Percentiles rank a stretch among this genome's conserved stretches.
Conservation (phyloP, 2,888 invertebrate genomes). For the Lasius fuliginosus region DNA sequence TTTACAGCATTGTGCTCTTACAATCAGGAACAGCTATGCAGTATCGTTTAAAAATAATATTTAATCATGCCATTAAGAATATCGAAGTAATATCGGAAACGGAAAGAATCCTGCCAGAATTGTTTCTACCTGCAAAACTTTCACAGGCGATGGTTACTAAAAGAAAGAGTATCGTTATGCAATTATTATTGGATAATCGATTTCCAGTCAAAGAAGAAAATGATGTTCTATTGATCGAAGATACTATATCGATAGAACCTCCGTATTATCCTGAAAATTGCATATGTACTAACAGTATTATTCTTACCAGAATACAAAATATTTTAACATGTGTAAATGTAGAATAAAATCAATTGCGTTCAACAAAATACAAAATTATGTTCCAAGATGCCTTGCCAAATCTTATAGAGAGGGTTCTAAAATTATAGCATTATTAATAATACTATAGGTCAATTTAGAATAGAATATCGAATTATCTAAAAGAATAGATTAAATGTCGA, state of each 20-base stretch:
- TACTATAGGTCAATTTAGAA: not conserved
- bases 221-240: constrained; percentile 79
- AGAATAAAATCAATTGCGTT: not conserved
- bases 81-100: constrained; percentile 76
- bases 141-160: constrained; percentile 62
- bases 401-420: not conserved
- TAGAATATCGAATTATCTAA: too few relatives aligned
- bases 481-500: not conserved
- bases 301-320: constrained; percentile 81
- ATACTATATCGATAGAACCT: constrained; percentile 81
- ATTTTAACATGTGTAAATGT: constrained; percentile 41
- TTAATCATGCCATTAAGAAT: constrained; percentile 80
- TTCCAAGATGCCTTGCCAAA: not conserved
- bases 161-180: constrained; percentile 77
- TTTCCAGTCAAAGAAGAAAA: constrained; percentile 81
- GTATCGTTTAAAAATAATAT: constrained; percentile 78
- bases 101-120: constrained; percentile 74
- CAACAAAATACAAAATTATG: not conserved
- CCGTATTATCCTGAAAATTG: constrained; percentile 82
- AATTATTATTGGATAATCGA: constrained; percentile 79
- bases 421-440: not conserved
- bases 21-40: constrained; percentile 68
- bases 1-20: constrained; percentile 81
- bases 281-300: constrained; percentile 80
- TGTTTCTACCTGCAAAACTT: constrained; percentile 74